Evolutionary conservation across 2,888 invertebrate species (phyloP), one percentile per base, ranked within the genome.

Genomic region (Nomada hirtipes): DNA sequence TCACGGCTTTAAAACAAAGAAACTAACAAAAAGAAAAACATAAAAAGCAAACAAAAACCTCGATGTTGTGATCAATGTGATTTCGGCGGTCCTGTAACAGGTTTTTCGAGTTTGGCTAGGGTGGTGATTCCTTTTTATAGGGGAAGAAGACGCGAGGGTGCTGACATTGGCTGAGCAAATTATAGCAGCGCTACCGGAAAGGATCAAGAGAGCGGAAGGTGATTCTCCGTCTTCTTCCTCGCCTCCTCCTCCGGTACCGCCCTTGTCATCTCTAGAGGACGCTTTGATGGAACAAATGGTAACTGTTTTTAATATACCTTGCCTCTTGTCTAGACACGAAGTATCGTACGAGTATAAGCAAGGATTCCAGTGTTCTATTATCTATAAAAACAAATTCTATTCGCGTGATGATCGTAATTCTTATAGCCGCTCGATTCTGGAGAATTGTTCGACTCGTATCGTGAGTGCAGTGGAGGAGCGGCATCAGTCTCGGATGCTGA

Each of bases 171-270:
- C 99, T 73, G 98, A 99, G 94, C 98, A 99, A 95, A 99, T 99
- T 90, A 99, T 99, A 92, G 99, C 99, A 73, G 99, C 99, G 15
- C 98, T 99, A 96, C 99, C 99, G 79, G 98, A 99, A 89, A 96
- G 98, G 91, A 99, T 99, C 93, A 99, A 99, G 96, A 97, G 92
- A 82, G 93, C 90, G 83, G 92, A 93, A 88, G 91, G 90, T 90
- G 93, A 93, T 89, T 89, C 90, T 83, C 90, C 92, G 85, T 93
- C 94, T 79, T 94, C 94, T 93, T 86, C 94, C 36, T 94, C 94
- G 82, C 91, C 93, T 79, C 91, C 93, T 67, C 92, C 93, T 44
- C 91, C 92, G 68, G 89, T 91, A 60, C 90, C 93, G 53, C 91
- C 93, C 76, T 89, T 92, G 83, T 92, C 93, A 76, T 93, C 92